phyloP scores from a whole-genome alignment of 2,888 invertebrate genomes.

The Drosophila prostipennis region DNA sequence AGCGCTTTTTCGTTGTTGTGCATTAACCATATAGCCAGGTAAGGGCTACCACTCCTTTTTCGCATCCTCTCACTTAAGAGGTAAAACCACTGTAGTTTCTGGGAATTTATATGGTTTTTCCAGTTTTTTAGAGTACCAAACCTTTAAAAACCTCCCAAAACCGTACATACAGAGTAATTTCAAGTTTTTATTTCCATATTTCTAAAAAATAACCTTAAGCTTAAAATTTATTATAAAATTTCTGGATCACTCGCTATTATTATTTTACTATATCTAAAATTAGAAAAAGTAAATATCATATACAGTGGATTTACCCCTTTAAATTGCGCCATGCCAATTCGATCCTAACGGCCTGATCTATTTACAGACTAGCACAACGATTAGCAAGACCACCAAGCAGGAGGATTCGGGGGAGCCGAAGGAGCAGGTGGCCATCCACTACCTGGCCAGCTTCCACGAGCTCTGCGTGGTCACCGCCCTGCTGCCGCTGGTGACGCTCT shows the following conservation, averaged over 20 bases:
- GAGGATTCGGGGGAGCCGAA: conserved; percentile 4
- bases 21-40: conserved; percentile 54
- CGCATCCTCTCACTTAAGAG: not conserved
- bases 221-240: not conserved
- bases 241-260: too few species aligned
- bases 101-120: not conserved
- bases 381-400: conserved; percentile 16
- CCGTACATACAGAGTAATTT: too few species aligned
- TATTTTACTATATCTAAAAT: too few species aligned
- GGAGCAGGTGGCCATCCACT: conserved; percentile 87
- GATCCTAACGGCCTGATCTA: not conserved
- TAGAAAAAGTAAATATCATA: too few species aligned
- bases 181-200: too few species aligned
- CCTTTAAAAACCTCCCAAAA: too few species aligned
- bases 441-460: conserved; percentile 90
- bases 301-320: conserved; percentile 1
- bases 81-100: conserved; percentile 1
- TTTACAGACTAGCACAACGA: conserved; percentile 44
- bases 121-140: too few species aligned
- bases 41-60: conserved; percentile 25
- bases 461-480: conserved; percentile 93
- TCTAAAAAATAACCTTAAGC: too few species aligned
- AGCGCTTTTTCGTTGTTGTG: conserved; percentile 60
- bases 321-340: too few species aligned
- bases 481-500: conserved; percentile 92